These are phyloP conservation scores for Diprion similis DNA, from an alignment of 1,140 invertebrate species.

Conservation along the genomic window DNA sequence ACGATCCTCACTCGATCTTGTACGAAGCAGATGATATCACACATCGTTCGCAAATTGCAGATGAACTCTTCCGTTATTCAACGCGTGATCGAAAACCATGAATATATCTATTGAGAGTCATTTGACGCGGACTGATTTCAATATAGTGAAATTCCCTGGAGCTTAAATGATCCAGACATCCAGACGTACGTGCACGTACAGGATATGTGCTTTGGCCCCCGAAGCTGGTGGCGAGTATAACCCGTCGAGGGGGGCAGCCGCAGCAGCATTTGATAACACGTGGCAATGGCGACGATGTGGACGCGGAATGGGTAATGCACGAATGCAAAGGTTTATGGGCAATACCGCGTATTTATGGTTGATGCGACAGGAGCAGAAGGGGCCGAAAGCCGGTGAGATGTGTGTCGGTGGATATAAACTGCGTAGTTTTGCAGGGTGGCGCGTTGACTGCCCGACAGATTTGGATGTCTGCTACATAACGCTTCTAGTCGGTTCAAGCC, in stretches of 20 bases:
- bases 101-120: too few species aligned
- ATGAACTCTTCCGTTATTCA: too few species aligned
- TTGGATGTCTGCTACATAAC: not conserved
- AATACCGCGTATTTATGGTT: slow-evolving; percentile 59
- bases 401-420: not conserved
- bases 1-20: too few species aligned
- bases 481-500: not conserved
- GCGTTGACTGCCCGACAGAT: not conserved
- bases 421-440: too few species aligned
- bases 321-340: slow-evolving; percentile 59
- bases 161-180: not conserved
- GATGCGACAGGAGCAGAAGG: slow-evolving; percentile 24
- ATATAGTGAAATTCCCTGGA: not conserved
- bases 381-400: not conserved
- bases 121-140: too few species aligned
- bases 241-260: too few species aligned
- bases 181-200: not conserved
- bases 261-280: slow-evolving; percentile 49
- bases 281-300: slow-evolving; percentile 31
- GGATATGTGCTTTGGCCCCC: slow-evolving; percentile 18
- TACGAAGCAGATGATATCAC: too few species aligned
- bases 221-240: slow-evolving; percentile 36
- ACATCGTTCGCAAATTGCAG: too few species aligned
- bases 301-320: slow-evolving; percentile 53
- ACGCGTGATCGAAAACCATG: too few species aligned